Evolutionary conservation across 2,888 invertebrate species (phyloP).

Genomic region (Leptinotarsa juncta): DNA sequence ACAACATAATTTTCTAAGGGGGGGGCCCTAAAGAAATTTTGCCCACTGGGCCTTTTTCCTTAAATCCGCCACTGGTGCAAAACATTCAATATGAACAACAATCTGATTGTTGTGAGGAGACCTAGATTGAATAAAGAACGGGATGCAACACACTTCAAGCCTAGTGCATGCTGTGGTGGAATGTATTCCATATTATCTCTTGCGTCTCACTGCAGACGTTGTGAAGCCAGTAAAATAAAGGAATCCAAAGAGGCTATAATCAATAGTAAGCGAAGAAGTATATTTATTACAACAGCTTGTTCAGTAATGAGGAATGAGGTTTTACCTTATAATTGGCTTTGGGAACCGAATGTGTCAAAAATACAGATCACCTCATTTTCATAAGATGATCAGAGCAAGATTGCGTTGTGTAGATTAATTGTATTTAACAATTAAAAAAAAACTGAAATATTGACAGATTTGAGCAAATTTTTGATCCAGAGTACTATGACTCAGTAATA

Average conservation of each 20-base stretch:
- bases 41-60: too few species aligned
- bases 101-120: constrained; percentile 16
- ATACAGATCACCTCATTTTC: constrained; percentile 22
- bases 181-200: constrained; percentile 10
- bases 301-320: constrained; percentile 1
- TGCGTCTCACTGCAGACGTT: constrained; percentile 5
- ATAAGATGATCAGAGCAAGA: constrained; percentile 21
- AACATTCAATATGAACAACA: constrained; percentile 7
- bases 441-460: constrained; percentile 3
- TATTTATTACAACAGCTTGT: not conserved
- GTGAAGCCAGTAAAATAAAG: constrained; percentile 11
- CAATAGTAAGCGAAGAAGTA: constrained; percentile 1
- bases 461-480: constrained; percentile 21
- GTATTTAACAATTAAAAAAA: constrained; percentile 6
- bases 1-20: too few species aligned
- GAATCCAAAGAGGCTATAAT: not conserved
- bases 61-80: too few species aligned
- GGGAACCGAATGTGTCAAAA: constrained; percentile 25
- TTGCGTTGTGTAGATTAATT: constrained; percentile 17
- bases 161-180: constrained; percentile 17
- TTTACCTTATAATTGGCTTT: constrained; percentile 13
- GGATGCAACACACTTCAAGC: constrained; percentile 3
- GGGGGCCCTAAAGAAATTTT: too few species aligned
- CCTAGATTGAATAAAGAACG: not conserved
- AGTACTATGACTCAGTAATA: constrained; percentile 1